Evolutionary conservation across 1,140 invertebrate species (phyloP).

Genomic region (Camponotus vicinus): DNA sequence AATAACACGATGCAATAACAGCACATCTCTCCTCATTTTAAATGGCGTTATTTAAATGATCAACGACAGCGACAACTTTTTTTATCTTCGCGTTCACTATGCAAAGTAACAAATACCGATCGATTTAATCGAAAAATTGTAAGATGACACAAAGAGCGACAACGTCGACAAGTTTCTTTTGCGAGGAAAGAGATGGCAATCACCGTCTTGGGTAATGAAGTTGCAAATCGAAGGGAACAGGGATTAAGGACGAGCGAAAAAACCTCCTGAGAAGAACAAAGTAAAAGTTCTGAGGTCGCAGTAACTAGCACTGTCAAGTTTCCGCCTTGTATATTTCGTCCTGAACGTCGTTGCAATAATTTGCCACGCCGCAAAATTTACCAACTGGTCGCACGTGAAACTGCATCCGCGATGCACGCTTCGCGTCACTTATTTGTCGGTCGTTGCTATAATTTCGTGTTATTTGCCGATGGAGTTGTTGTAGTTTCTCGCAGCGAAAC

Average conservation of each 20-base stretch:
- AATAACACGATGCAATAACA: conserved; percentile 11
- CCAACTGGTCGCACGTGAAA: conserved; percentile 5
- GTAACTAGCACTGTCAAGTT: conserved; percentile 36
- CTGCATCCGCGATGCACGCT: conserved; percentile 10
- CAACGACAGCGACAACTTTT: background rate
- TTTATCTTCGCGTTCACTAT: background rate
- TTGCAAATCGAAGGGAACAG: conserved; percentile 68
- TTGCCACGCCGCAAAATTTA: conserved; percentile 36
- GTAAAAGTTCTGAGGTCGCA: conserved; percentile 59
- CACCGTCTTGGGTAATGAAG: conserved; percentile 64
- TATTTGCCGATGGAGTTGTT: conserved; percentile 6
- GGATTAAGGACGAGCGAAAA: background rate
- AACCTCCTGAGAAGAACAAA: conserved; percentile 9
- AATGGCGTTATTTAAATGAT: conserved; percentile 46
- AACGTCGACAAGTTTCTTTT: conserved; percentile 54
- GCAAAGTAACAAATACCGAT: conserved; percentile 18
- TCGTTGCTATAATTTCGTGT: conserved; percentile 25
- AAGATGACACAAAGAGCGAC: background rate
- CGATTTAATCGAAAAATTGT: conserved; percentile 67
- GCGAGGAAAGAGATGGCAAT: background rate
- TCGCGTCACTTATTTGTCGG: conserved; percentile 14
- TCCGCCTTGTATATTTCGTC: conserved; percentile 61
- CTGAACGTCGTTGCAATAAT: conserved; percentile 47
- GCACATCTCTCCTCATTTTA: conserved; percentile 4
- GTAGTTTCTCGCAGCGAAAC: conserved; percentile 8